phyloP scores from a whole-genome alignment of 2,113 vertebrate genomes.

The Neotragus moschatus region DNA sequence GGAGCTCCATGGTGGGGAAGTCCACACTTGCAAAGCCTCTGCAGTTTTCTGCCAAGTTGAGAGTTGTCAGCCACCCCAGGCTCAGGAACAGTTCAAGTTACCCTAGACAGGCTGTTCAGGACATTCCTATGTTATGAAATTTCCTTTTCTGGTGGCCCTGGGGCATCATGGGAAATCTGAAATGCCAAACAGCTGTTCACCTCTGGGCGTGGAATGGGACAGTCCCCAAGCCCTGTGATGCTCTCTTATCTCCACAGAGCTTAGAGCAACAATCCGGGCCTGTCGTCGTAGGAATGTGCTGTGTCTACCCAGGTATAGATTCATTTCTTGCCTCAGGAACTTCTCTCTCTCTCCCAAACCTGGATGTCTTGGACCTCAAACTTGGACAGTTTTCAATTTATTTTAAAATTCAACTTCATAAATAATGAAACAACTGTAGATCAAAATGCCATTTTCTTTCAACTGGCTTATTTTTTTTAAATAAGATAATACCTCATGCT shows the following conservation, averaged over 20 bases:
- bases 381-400: background rate
- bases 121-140: conserved; percentile 10
- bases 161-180: background rate
- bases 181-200: conserved; percentile 6
- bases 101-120: background rate
- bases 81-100: background rate
- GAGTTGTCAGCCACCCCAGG: background rate
- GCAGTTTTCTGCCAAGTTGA: background rate
- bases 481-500: background rate
- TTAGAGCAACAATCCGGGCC: background rate
- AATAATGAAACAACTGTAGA: background rate
- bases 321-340: background rate
- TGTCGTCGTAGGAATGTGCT: background rate
- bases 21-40: background rate
- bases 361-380: background rate
- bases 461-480: background rate
- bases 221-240: background rate
- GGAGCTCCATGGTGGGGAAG: background rate
- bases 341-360: background rate
- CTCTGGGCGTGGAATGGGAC: background rate
- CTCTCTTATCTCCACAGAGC: background rate
- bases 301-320: background rate
- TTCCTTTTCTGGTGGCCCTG: background rate
- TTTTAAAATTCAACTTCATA: background rate
- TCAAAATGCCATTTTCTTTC: background rate